Base-by-base conservation (phyloP, 2,888 invertebrate species). In the Xestia c-nigrum region DNA sequence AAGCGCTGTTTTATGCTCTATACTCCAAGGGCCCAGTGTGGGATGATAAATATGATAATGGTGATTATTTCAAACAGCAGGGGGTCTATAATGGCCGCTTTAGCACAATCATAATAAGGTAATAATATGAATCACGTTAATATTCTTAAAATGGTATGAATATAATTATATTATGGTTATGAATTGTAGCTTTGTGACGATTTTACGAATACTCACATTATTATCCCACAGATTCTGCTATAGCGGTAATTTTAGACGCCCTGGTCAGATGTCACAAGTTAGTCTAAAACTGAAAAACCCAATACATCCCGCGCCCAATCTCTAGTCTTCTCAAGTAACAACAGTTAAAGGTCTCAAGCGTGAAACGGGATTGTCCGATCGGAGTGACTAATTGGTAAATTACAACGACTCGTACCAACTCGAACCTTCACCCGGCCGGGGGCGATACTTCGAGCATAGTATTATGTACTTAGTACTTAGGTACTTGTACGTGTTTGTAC, bases 361-460 rank as follows among this genome's bases (percentile, higher is more conserved):
- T 87, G 87, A 88, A 90, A 85, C 92, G 91, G 90, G 91, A 93
- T 91, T 88, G 90, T 86, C 87, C 89, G 89, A 90, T 92, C 89
- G 88, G 86, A 90, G 90, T 87, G 89, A 91, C 91, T 94, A 93
- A 94, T 93, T 93, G 92, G 92, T 87, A 90, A 93, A 94, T 92
- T 92, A 91, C 90, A 77, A 77, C 83, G 85, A 88, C 57, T 65
- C 84, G 74, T 57, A 65, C 52, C 73, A 43, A 64, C 64, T 12
- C 69, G 81, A 84, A 86, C 83, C 84, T 86, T 86, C 72, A 88
- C 87, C 80, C 66, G 40, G 72, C 85, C 81, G 52, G 71, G 61
- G 85, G 87, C 83, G 68, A 79, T 74, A 65, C 67, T 61, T 71
- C 69, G 69, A 76, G 77, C 80, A 75, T 43, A 72, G 52, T 82